These are phyloP conservation scores for Daktulosphaira vitifoliae DNA, from an alignment of 1,140 invertebrate genomes.

Conservation along the genomic window DNA sequence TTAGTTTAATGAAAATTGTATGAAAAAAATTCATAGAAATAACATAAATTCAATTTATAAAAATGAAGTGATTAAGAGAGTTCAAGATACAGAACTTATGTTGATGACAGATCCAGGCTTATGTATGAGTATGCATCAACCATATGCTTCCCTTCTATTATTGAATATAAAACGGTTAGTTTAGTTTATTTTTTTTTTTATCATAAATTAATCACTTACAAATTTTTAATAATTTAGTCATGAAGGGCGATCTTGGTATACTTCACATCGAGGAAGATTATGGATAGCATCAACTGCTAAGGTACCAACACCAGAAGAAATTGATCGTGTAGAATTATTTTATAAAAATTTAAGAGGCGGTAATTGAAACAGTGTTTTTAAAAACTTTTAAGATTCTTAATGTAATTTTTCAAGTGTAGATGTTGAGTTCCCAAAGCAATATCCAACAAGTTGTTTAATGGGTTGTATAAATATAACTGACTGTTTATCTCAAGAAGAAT, in stretches of 20 bases:
- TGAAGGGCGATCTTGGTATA: slow-evolving; percentile 91
- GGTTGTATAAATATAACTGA: slow-evolving; percentile 81
- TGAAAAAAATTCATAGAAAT: slow-evolving; percentile 13
- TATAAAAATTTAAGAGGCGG: slow-evolving; percentile 49
- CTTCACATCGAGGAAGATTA: slow-evolving; percentile 75
- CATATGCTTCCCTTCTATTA: slow-evolving; percentile 85
- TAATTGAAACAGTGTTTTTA: neutral
- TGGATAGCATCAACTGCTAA: slow-evolving; percentile 89
- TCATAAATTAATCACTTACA: neutral
- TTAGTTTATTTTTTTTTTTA: slow-evolving; percentile 26
- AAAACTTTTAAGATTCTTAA: neutral
- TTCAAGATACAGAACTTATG: slow-evolving; percentile 76
- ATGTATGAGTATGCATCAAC: slow-evolving; percentile 92
- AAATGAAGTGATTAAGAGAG: slow-evolving; percentile 41
- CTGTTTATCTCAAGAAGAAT: slow-evolving; percentile 81
- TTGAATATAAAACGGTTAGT: slow-evolving; percentile 82
- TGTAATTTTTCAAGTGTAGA: slow-evolving; percentile 45
- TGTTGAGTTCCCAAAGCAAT: slow-evolving; percentile 67
- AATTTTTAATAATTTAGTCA: slow-evolving; percentile 52
- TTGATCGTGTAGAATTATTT: slow-evolving; percentile 59
- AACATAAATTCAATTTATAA: neutral
- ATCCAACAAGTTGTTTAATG: slow-evolving; percentile 78
- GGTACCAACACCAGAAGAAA: slow-evolving; percentile 58
- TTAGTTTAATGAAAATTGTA: slow-evolving; percentile 9
- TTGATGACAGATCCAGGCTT: slow-evolving; percentile 81